phyloP scores from a whole-genome alignment of 2,888 invertebrate genomes.

The Drosophila paramelanica region DNA sequence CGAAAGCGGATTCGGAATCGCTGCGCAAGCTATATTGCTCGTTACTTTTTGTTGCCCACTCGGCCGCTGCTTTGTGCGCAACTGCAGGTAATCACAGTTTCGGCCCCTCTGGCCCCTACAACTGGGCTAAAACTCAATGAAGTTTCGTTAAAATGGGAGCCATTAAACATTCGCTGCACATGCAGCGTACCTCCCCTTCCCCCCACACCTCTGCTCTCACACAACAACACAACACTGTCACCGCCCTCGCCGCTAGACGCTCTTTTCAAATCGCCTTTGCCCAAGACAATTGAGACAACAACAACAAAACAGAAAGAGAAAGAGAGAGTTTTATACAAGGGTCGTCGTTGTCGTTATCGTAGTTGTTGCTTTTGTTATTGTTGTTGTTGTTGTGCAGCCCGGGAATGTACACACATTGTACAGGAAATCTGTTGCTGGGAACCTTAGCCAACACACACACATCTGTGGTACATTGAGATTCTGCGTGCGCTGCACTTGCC shows the following conservation, averaged over 20 bases:
- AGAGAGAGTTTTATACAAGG: constrained; percentile 49
- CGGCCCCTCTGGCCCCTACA: not conserved
- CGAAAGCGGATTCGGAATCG: constrained; percentile 22
- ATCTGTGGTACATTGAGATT: constrained; percentile 67
- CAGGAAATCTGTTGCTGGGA: constrained; percentile 79
- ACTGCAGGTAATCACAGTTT: constrained; percentile 67
- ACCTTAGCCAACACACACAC: constrained; percentile 25
- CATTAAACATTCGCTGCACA: constrained; percentile 59
- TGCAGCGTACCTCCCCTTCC: constrained; percentile 22
- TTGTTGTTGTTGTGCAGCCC: constrained; percentile 56
- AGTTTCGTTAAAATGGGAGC: constrained; percentile 37
- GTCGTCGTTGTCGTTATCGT: constrained; percentile 44
- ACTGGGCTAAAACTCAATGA: constrained; percentile 50
- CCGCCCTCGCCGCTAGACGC: constrained; percentile 20
- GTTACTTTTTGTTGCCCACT: constrained; percentile 37
- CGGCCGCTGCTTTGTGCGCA: constrained; percentile 64
- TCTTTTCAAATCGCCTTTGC: constrained; percentile 14
- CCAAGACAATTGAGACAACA: constrained; percentile 55
- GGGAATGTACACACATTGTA: constrained; percentile 65
- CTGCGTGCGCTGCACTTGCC: constrained; percentile 75
- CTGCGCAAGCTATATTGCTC: constrained; percentile 31
- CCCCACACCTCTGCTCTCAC: not conserved
- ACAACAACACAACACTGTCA: not conserved
- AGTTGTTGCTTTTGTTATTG: constrained; percentile 53
- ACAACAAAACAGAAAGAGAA: constrained; percentile 21